phyloP scores from a whole-genome alignment of 2,113 vertebrate species.

The Tragelaphus strepsiceros region DNA sequence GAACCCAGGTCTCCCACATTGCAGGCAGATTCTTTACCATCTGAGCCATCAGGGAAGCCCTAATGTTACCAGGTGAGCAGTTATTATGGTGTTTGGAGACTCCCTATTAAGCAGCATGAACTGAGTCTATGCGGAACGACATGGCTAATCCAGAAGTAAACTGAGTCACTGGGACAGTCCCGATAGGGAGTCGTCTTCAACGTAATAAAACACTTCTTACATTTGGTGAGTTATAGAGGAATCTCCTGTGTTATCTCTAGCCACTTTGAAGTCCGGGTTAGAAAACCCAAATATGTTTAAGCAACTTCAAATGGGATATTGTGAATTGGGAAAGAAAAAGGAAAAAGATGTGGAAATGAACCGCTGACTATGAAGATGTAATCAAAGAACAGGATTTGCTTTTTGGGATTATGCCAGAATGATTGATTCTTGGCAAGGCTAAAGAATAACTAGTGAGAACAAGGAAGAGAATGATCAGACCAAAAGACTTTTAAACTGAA shows the following conservation, averaged over 20 bases:
- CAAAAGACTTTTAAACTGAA: neutral
- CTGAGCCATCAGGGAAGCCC: neutral
- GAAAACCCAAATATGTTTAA: neutral
- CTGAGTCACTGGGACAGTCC: neutral
- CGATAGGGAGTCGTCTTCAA: neutral
- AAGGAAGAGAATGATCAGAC: neutral
- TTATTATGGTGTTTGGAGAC: neutral
- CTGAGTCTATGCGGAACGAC: neutral
- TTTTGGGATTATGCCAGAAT: neutral
- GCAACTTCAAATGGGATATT: neutral
- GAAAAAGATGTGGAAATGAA: neutral
- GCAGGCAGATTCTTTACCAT: neutral
- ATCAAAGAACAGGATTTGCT: neutral
- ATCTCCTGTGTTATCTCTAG: neutral
- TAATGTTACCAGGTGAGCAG: neutral
- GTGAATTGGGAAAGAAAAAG: neutral
- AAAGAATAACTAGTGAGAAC: neutral
- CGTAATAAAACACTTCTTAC: neutral
- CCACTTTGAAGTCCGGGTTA: neutral
- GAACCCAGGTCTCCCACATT: neutral
- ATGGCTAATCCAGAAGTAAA: neutral
- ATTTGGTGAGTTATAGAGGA: neutral
- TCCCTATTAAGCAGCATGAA: neutral
- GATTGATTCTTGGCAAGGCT: neutral
- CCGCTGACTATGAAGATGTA: neutral